Percentiles rank a stretch among this genome's conserved stretches.
Evolutionary conservation across 2,113 vertebrate genomes (phyloP).

Genomic region (Pterocles orientalis): DNA sequence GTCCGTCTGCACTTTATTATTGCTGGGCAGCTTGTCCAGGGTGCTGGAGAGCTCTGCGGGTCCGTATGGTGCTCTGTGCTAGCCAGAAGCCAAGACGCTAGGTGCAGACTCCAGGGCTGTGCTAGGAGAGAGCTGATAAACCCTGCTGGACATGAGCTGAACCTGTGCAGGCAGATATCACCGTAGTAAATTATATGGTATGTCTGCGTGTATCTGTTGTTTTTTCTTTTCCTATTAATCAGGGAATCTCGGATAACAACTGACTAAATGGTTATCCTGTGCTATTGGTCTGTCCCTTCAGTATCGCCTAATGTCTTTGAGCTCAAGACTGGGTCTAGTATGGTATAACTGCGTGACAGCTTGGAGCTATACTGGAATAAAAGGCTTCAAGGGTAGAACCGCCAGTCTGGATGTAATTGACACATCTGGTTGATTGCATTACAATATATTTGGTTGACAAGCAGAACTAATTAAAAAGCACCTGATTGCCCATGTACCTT

Average conservation of each 20-base stretch:
- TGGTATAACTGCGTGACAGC: neutral
- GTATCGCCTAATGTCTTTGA: accelerated
- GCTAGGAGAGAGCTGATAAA: neutral
- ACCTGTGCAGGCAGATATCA: neutral
- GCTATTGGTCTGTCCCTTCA: neutral
- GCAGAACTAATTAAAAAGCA: conserved; percentile 61
- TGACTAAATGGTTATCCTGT: neutral
- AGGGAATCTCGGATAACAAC: neutral
- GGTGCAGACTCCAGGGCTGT: neutral
- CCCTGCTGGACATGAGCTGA: neutral
- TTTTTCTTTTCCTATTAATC: neutral
- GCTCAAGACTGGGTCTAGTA: neutral
- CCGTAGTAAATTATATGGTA: neutral
- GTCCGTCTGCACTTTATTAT: neutral
- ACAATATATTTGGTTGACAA: conserved; percentile 49
- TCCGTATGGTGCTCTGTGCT: neutral
- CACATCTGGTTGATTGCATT: conserved; percentile 22
- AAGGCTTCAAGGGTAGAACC: neutral
- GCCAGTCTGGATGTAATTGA: conserved; percentile 1
- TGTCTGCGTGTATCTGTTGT: neutral
- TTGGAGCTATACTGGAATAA: neutral
- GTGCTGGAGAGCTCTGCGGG: neutral
- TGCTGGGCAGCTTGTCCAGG: neutral
- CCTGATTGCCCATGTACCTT: conserved; percentile 25
- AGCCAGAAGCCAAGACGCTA: neutral